Conservation (phyloP, 2,797 vertebrate species). For the Chaenodraco wilsoni region DNA sequence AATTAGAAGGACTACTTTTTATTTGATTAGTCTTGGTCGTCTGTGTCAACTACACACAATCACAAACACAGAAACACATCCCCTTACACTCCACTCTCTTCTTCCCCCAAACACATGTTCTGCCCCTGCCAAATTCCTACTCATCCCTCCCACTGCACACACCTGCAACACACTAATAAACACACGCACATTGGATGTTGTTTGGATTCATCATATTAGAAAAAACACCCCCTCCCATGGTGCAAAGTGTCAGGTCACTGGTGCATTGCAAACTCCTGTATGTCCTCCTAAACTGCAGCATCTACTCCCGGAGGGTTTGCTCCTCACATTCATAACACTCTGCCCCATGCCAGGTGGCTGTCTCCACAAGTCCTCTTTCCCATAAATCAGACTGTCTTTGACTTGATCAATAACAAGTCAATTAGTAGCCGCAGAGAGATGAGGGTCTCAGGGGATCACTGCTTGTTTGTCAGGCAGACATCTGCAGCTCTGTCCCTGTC, state of each 20-base stretch:
- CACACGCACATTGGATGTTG: slow-evolving; percentile 38
- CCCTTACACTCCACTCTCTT: neutral
- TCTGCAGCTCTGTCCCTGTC: slow-evolving; percentile 77
- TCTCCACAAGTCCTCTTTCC: slow-evolving; percentile 70
- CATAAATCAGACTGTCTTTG: slow-evolving; percentile 85
- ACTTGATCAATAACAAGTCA: slow-evolving; percentile 88
- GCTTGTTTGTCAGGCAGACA: slow-evolving; percentile 84
- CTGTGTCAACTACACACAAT: slow-evolving; percentile 4
- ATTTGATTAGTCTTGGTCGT: slow-evolving; percentile 33
- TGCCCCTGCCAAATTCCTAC: slow-evolving; percentile 6
- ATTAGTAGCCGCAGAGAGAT: slow-evolving; percentile 78
- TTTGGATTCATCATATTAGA: slow-evolving; percentile 43
- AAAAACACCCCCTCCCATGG: slow-evolving; percentile 29
- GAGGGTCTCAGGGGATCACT: slow-evolving; percentile 79
- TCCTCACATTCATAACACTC: slow-evolving; percentile 77
- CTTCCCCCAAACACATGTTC: slow-evolving; percentile 11
- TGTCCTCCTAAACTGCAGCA: slow-evolving; percentile 70
- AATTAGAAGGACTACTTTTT: slow-evolving; percentile 38
- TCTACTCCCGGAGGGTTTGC: slow-evolving; percentile 58
- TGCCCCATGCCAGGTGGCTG: slow-evolving; percentile 82
- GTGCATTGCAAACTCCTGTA: slow-evolving; percentile 67
- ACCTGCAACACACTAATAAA: slow-evolving; percentile 19
- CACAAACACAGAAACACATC: slow-evolving; percentile 6
- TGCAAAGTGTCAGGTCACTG: slow-evolving; percentile 47
- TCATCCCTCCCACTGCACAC: slow-evolving; percentile 22